Base-by-base conservation (phyloP, 92 coral and sea anemone genomes). In the Actinernus sp. region DNA sequence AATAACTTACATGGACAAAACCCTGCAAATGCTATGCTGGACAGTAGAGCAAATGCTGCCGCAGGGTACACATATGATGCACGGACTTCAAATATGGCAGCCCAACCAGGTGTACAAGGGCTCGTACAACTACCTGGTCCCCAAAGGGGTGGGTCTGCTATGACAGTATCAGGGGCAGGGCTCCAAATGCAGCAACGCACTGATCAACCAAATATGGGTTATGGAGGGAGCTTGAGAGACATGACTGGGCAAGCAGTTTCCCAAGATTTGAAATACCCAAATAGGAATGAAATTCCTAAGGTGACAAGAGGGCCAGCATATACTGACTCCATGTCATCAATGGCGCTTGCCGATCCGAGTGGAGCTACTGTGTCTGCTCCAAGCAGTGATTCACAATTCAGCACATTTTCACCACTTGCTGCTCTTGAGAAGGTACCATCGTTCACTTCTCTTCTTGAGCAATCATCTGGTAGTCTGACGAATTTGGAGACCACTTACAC, bases 401-500 rank as follows among this genome's bases (percentile, higher is more conserved):
- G 58, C 29, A 84, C 86, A 20, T 81, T 80, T 65, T 72, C 97
- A 10, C 81, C 92, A 26, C 68, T 87, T 26, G 73, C 71, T 73
- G 56, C 92, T 29, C 66, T 90, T 30, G 92, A 85, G 62, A 90
- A 90, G 59, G 89, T 92, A 58, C 97, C 97, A 19, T 90, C 97
- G 36, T 86, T 90, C 56, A 70, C 92, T 9, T 90, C 97, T 16
- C 88, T 90, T 17, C 70, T 90, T 46, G 97, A 90, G 26, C 97
- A 90, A 63, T 83, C 92, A 5, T 78, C 92, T 9, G 83, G 76
- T 11, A 66, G 72, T 59, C 73, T 71, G 30, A 81, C 85, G 67
- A 90, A 90, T 64, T 67, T 90, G 62, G 92, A 90, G 74, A 90
- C 97, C 13, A 90, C 97, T 0, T 90, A 86, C 61, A 86, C 92